Percentiles rank a stretch among this genome's conserved stretches.
Evolutionary conservation across 2,113 vertebrate genomes (phyloP).

Genomic region (Melanocharis versteri): DNA sequence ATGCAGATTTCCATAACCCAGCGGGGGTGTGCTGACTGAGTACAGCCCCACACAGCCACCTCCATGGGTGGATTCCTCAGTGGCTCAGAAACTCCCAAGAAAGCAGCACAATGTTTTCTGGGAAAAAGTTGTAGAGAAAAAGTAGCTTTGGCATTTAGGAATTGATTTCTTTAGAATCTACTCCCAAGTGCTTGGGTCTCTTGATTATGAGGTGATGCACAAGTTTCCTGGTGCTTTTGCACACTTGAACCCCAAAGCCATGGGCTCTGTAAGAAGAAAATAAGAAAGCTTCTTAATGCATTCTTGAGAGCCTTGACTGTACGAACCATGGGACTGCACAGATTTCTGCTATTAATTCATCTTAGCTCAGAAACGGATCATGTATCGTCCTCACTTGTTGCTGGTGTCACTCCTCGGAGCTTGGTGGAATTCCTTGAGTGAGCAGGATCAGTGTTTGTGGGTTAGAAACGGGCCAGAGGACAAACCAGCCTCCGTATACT

Average conservation of each 20-base stretch:
- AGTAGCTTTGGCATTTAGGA: neutral
- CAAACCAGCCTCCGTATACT: neutral
- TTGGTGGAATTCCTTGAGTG: neutral
- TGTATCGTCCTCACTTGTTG: neutral
- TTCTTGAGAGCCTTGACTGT: neutral
- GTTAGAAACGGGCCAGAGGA: neutral
- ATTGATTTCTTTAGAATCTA: neutral
- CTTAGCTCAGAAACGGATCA: neutral
- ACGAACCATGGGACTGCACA: neutral
- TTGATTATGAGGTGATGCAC: neutral
- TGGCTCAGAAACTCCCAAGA: neutral
- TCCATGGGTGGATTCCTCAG: accelerated
- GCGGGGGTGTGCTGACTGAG: neutral
- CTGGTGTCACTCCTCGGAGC: neutral
- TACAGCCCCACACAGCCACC: neutral
- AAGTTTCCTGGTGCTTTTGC: neutral
- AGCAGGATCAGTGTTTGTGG: neutral
- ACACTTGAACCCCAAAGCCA: neutral
- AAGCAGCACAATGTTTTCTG: neutral
- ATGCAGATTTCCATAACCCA: neutral
- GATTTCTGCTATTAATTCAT: neutral
- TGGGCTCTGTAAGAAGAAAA: neutral
- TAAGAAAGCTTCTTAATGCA: neutral
- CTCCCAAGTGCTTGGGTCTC: neutral
- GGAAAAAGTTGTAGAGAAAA: neutral